Base-by-base conservation (phyloP, 2,888 invertebrate species). In the Tholera decimalis region DNA sequence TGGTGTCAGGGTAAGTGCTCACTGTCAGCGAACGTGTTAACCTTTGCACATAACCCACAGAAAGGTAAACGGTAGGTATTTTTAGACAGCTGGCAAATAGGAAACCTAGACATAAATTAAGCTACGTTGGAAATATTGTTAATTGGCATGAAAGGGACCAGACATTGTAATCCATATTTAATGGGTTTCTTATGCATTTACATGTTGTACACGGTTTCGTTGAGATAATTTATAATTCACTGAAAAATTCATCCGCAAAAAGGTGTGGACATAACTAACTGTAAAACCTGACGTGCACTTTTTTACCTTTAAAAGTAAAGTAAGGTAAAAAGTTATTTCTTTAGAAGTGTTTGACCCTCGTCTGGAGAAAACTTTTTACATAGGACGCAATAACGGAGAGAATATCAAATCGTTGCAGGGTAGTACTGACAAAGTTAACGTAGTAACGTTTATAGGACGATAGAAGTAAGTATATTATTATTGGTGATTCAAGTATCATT, bases 321-420 rank as follows among this genome's bases (percentile, higher is more conserved):
- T 73, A 78, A 73, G 78, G 65, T 73, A 55, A 64, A 77, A 73
- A 73, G 73, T 73, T 74, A 60, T 78, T 73, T 39, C 51, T 60
- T 59, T 44, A 73, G 59, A 78, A 74, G 51, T 66, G 74, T 66
- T 74, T 74, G 79, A 74, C 73, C 73, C 73, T 74, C 74, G 79
- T 74, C 73, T 54, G 9, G 39, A 73, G 58, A 56, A 70, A 73
- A 73, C 51, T 74, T 74, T 77, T 53, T 73, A 73, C 79, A 60
- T 44, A 60, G 47, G 28, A 56, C 77, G 79, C 53, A 78, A 73
- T 65, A 73, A 65, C 56, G 43, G 53, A n/a, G 73, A 43, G 77
- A 77, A 73, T 58, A 73, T 77, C 59, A 73, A 78, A 74, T 50
- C 54, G 74, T 65, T 60, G 49, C 56, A 3, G 44, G 26, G 73